A percentile compares a stretch with the other conserved stretches of the same genome.
phyloP scores from a whole-genome alignment of 2,888 invertebrate species.

The Campoplex nolae region DNA sequence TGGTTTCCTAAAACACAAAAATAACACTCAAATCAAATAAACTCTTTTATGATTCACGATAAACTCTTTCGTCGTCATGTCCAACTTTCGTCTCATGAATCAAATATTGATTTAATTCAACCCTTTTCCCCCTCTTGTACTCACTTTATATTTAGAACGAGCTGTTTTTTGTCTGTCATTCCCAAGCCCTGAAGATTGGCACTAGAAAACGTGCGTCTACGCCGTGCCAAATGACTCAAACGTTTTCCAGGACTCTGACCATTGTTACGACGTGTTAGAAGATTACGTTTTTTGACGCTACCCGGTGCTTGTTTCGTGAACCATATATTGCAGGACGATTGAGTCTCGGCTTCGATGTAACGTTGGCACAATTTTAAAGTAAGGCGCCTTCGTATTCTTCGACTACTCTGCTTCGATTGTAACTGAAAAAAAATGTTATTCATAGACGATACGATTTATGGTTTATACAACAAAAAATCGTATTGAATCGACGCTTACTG shows the following conservation, averaged over 20 bases:
- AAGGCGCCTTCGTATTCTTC: constrained; percentile 89
- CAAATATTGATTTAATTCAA: too few relatives aligned
- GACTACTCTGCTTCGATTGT: constrained; percentile 89
- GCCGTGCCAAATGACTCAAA: constrained; percentile 91
- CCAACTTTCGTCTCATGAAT: neutral
- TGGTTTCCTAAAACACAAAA: constrained; percentile 81
- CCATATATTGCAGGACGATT: constrained; percentile 88
- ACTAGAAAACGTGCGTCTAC: constrained; percentile 91
- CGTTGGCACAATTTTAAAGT: constrained; percentile 89
- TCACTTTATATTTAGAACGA: constrained; percentile 89
- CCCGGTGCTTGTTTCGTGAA: constrained; percentile 86
- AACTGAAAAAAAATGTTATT: constrained; percentile 85
- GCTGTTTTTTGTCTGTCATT: constrained; percentile 84
- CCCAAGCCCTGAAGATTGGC: constrained; percentile 86
- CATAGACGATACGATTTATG: neutral
- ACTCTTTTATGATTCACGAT: neutral
- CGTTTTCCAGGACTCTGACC: constrained; percentile 91
- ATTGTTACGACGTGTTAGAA: constrained; percentile 86
- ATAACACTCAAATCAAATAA: neutral
- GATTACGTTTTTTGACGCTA: constrained; percentile 88
- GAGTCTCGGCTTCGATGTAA: constrained; percentile 91
- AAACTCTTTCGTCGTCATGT: neutral
- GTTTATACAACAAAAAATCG: neutral
- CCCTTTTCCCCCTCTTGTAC: constrained; percentile 2
- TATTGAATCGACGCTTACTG: constrained; percentile 86